Evolutionary conservation across 1,140 invertebrate species (phyloP).

Genomic region (Ceratitis capitata): DNA sequence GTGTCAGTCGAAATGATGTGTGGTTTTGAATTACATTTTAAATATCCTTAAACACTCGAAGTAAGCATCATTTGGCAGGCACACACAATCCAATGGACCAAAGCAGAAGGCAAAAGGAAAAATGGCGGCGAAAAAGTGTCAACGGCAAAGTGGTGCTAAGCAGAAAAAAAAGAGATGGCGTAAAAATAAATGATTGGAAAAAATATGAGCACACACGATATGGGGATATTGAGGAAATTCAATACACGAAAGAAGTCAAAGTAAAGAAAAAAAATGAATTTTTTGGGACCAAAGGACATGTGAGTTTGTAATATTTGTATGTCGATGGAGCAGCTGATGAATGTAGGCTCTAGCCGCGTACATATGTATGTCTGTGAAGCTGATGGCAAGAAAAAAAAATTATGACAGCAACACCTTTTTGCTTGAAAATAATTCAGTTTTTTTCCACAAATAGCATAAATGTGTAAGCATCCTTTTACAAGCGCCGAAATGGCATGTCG

Average conservation of each 20-base stretch:
- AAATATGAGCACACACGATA: background rate
- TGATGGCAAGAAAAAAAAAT: background rate
- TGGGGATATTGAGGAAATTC: background rate
- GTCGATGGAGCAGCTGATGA: background rate
- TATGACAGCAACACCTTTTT: background rate
- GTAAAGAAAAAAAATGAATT: background rate
- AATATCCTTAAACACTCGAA: constrained; percentile 17
- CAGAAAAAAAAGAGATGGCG: background rate
- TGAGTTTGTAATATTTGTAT: too few species aligned
- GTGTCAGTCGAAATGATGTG: constrained; percentile 4
- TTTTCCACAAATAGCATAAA: constrained; percentile 15
- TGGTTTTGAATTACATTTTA: constrained; percentile 23
- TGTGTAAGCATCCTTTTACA: constrained; percentile 13
- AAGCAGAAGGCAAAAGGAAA: too few species aligned
- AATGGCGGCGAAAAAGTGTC: constrained; percentile 4
- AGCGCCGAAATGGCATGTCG: constrained; percentile 1
- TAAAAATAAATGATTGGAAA: background rate
- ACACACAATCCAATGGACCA: background rate
- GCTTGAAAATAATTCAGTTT: background rate
- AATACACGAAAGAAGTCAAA: constrained; percentile 19
- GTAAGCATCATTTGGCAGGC: constrained; percentile 5
- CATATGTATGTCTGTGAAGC: background rate
- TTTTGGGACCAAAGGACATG: background rate
- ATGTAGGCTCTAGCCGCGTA: background rate
- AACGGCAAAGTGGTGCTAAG: background rate